Percentiles rank a stretch among this genome's conserved stretches.
These are phyloP conservation scores for Oscheius sp. DNA, from an alignment of 2,888 invertebrate species.

Conservation along the genomic window DNA sequence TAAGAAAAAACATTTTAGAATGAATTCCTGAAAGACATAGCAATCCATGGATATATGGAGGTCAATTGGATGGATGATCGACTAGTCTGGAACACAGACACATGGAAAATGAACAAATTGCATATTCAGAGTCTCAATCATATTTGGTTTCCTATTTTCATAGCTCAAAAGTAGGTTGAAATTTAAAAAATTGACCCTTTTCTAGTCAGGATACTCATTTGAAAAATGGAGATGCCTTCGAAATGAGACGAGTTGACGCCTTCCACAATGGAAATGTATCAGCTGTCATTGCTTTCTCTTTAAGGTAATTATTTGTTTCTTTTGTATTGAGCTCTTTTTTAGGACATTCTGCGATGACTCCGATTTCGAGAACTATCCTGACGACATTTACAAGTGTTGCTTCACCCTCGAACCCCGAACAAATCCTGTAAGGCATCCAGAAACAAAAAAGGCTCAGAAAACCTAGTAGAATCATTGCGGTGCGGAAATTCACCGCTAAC, in stretches of 20 bases:
- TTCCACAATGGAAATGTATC: conserved; percentile 64
- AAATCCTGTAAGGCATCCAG: conserved; percentile 39
- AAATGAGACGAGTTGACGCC: conserved; percentile 63
- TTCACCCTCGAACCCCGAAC: conserved; percentile 65
- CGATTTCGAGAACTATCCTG: conserved; percentile 68
- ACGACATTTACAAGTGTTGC: conserved; percentile 68
- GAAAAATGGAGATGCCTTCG: conserved; percentile 68
- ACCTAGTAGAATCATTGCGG: background rate
- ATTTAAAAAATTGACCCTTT: background rate
- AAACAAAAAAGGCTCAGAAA: background rate
- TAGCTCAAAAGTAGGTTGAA: conserved; percentile 52
- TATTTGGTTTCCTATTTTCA: conserved; percentile 67
- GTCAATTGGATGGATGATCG: conserved; percentile 53
- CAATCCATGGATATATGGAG: conserved; percentile 58
- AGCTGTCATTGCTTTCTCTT: conserved; percentile 65
- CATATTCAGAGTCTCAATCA: conserved; percentile 66
- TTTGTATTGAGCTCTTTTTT: background rate
- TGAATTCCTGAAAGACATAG: conserved; percentile 67
- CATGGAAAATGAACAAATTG: conserved; percentile 65
- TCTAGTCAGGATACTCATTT: conserved; percentile 64
- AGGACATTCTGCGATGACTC: conserved; percentile 69
- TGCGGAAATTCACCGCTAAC: conserved; percentile 4
- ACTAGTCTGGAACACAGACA: conserved; percentile 37
- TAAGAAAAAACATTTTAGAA: conserved; percentile 43
- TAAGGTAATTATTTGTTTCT: conserved; percentile 34